Evolutionary conservation across 2,888 invertebrate species (phyloP).

Genomic region (Rhorus exstirpatorius): DNA sequence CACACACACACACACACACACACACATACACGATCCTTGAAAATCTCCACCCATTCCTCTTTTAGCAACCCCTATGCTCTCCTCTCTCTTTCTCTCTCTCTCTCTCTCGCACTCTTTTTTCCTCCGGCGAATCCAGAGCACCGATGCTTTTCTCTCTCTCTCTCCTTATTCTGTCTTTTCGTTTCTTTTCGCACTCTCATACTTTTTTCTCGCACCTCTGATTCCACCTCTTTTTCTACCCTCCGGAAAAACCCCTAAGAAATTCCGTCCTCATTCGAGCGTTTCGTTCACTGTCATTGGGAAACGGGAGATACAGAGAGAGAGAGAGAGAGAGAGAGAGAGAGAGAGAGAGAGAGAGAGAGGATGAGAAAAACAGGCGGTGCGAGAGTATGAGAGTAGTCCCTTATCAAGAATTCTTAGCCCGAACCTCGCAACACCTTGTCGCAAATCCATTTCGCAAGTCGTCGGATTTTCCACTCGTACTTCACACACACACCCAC

Average conservation of each 20-base stretch:
- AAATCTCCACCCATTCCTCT: constrained; percentile 49
- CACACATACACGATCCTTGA: constrained; percentile 59
- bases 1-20: constrained; percentile 29
- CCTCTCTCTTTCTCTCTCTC: constrained; percentile 45
- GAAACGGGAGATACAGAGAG: constrained; percentile 46
- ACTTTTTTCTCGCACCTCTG: constrained; percentile 39
- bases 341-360: constrained; percentile 14
- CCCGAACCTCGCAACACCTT: constrained; percentile 81
- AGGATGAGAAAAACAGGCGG: constrained; percentile 42
- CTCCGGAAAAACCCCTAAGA: constrained; percentile 17
- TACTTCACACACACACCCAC: constrained; percentile 64
- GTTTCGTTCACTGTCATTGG: constrained; percentile 58
- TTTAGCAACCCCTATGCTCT: constrained; percentile 42
- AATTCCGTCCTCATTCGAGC: constrained; percentile 51
- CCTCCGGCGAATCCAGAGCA: constrained; percentile 38
- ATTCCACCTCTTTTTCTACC: constrained; percentile 12
- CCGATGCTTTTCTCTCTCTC: constrained; percentile 44
- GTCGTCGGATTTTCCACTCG: constrained; percentile 79
- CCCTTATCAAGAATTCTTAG: constrained; percentile 83
- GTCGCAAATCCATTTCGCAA: constrained; percentile 84
- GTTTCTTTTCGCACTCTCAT: constrained; percentile 61
- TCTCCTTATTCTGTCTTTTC: constrained; percentile 54
- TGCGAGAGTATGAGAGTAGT: constrained; percentile 50
- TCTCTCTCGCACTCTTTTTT: constrained; percentile 42
- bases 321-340: constrained; percentile 21